Evolutionary conservation across 1,140 invertebrate genomes (phyloP), one percentile per base, ranked within the genome.

Genomic region (Dinothrombium tinctorium): DNA sequence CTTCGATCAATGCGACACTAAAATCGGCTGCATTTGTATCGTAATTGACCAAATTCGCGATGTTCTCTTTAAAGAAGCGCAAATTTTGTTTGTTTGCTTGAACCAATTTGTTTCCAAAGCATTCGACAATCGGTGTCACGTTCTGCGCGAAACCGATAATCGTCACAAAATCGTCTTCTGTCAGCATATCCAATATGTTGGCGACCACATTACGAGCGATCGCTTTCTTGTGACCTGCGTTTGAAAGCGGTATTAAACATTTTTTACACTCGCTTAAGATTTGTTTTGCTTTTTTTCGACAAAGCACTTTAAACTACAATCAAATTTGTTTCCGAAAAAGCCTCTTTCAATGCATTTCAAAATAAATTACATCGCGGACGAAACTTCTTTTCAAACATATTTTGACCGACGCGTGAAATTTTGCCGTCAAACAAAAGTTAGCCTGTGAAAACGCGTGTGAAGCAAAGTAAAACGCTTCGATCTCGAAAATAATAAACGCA

Each of bases 11-110:
- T 11, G 87, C 89, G 46, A 74, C 63, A 7, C 80, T 78, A 62
- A 95, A 95, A 60, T 98, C 89, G 32, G 92, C 89, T 49, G 92
- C 86, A 47, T 80, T 73, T 49, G 71, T 72, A 6, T 84, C 87
- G 46, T 71, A 65, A n/a, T n/a, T n/a, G n/a, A n/a, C n/a, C 4
- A 79, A 61, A 55, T 82, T 71, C 46, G 67, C 64, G 33, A 86
- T 56, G 3, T 72, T 69, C 14, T 70, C 67, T 57, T 81, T 84
- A 32, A 90, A 60, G 50, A 80, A 74, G 41, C 76, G 74, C 31
- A 86, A 65, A 56, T 92, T 90, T 53, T 83, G 74, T 17, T 74
- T 72, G 20, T 75, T 84, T 1, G 84, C 84, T 61, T 89, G 57
- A 24, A 94, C 76, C 3, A 94, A 57, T 29, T 67, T 71, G 37